A percentile compares a stretch with the other conserved stretches of the same genome.
Evolutionary conservation across 2,888 invertebrate genomes (phyloP).

Genomic region (Drosophila nr. fundita): DNA sequence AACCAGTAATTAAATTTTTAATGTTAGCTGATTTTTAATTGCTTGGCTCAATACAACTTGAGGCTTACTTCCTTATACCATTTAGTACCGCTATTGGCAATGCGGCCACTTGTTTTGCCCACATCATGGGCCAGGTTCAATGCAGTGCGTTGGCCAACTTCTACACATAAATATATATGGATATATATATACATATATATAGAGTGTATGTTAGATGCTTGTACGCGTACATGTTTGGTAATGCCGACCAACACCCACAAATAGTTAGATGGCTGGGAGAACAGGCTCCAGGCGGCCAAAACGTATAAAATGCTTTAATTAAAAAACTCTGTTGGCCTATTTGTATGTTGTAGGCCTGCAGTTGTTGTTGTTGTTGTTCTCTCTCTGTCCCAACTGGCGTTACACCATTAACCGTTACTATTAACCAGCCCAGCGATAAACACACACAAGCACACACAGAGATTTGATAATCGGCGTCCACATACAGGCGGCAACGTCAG

Average conservation of each 20-base stretch:
- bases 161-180: conserved; percentile 12
- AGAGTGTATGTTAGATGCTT: conserved; percentile 14
- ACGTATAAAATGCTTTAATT: conserved; percentile 75
- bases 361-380: conserved; percentile 10
- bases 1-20: neutral
- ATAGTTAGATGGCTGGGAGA: conserved; percentile 34
- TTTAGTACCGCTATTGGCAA: conserved; percentile 6
- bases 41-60: neutral
- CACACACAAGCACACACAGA: conserved; percentile 10
- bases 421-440: conserved; percentile 56
- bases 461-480: conserved; percentile 29
- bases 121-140: conserved; percentile 35
- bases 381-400: conserved; percentile 52
- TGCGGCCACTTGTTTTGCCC: conserved; percentile 44
- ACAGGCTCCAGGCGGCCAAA: conserved; percentile 37
- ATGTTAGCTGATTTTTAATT: neutral
- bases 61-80: neutral
- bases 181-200: neutral
- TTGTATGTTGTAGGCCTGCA: conserved; percentile 41
- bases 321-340: conserved; percentile 76
- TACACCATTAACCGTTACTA: conserved; percentile 74
- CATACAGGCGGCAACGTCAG: conserved; percentile 49
- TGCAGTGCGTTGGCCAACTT: conserved; percentile 54
- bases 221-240: conserved; percentile 37
- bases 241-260: conserved; percentile 58